Evolutionary conservation across 2,888 invertebrate species (phyloP), one percentile per base, ranked within the genome.

Genomic region (Himalopsyche anomala): DNA sequence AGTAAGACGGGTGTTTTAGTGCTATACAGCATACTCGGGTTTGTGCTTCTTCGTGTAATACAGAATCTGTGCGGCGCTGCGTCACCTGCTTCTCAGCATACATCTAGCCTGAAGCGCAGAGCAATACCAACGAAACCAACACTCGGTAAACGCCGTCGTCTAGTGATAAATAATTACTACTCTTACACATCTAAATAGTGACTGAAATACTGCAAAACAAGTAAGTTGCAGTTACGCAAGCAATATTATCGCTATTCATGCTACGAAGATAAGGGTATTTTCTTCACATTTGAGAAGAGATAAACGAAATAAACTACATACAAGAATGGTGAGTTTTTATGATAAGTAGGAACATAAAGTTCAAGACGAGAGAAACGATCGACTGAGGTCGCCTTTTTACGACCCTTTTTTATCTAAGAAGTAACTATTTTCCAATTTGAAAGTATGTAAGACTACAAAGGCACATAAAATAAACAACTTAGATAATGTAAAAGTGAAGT

Each of bases 301-400:
- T 62, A 62, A 62, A 62, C 62, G 62, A 62, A 62, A 19, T 62
- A 19, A 62, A 62, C 11, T 11, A 62, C 62, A 62, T 11, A 62
- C 62, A 62, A 62, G 62, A 19, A 62, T 62, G 19, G 62, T 62
- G 62, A 62, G 62, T 62, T 62, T 62, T 62, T n/a, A 28, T 62
- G 62, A 62, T 62, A 62, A 62, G 62, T 19, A 62, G 62, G 1
- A 62, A 62, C 28, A 62, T 19, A 62, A 62, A n/a, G 28, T 62
- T 62, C 19, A 62, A 62, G 62, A 62, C 62, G 11, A 19, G 62
- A 62, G 28, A 62, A 62, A 28, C 62, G 28, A 62, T 62, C 4
- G n/a, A 62, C 62, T 62, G 28, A 62, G 62, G 62, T 62, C 28
- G 62, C 9, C 51, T 19, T 19, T 62, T 62, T 62, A 62, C 62